phyloP scores from a whole-genome alignment of 2,113 vertebrate genomes.

The Bubo bubo region DNA sequence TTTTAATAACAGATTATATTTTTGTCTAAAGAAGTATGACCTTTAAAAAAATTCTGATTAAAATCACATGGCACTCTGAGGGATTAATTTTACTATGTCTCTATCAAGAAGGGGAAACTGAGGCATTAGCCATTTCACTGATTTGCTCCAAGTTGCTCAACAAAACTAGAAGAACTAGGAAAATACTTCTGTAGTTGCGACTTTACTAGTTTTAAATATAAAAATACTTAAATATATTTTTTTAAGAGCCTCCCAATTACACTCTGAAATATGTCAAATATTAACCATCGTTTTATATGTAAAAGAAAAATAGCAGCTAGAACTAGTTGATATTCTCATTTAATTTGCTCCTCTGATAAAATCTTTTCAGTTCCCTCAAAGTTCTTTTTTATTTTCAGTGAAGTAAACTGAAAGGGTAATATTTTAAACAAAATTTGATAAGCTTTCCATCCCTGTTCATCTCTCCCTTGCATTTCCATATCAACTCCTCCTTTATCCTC shows the following conservation, averaged over 20 bases:
- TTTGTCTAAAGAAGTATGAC: neutral
- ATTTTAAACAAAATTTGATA: neutral
- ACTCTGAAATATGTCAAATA: neutral
- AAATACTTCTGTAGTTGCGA: neutral
- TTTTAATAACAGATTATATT: neutral
- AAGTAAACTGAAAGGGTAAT: neutral
- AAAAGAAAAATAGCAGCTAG: neutral
- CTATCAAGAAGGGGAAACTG: neutral
- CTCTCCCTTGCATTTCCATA: neutral
- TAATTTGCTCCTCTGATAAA: neutral
- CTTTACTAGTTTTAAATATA: too few relatives aligned
- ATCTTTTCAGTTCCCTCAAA: neutral
- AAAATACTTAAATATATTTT: too few relatives aligned
- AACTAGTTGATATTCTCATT: neutral
- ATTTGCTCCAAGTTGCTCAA: neutral
- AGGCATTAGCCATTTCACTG: neutral
- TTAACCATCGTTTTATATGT: neutral
- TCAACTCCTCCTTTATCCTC: neutral
- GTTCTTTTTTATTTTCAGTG: neutral
- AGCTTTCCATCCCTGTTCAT: neutral
- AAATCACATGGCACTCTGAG: fast-evolving
- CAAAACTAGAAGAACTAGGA: neutral
- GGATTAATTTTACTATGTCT: fast-evolving
- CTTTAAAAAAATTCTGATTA: neutral
- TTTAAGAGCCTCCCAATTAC: neutral